Evolutionary conservation across 2,797 vertebrate species (phyloP), one percentile per base, ranked within the genome.

Genomic region (Microctenopoma steveboyesi): DNA sequence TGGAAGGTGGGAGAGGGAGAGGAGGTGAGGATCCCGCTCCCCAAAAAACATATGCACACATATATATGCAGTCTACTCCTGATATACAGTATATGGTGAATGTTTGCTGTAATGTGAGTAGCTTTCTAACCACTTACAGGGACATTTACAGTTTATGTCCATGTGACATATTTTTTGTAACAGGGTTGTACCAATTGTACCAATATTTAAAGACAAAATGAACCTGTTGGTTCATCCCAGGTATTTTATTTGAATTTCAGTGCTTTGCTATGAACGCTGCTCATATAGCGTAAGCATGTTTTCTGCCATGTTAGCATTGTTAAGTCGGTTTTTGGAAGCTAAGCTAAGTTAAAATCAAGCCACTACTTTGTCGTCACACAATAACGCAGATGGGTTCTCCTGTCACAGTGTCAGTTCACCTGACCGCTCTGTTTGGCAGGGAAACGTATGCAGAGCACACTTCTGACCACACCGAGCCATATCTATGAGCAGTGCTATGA

Each of bases 1-100:
- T 98, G 97, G 96, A 96, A 96, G 91, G 92, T 94, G 56, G 92
- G 88, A 69, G 89, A 91, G 16, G 88, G 85, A 40, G 92, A 90
- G 39, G 88, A 91, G 92, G 91, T 91, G 79, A 90, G 85, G 22
- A 85, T 30, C 37, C 5, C 30, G 35, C 39, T 37, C 58, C 25
- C 3, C 2, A 12, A 25, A 18, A 63, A 61, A 52, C 66, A 65
- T 12, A 59, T 57, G 61, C 63, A 77, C 58, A 85, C 61, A 79
- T 64, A 72, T 71, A 74, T 79, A 79, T 77, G 14, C 66, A 78
- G 73, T 83, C 64, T 73, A 54, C 33, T 83, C 67, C 83, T 87
- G 76, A 83, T 75, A 79, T 77, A 78, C 18, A 18, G 18, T 76
- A 81, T 87, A 75, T 73, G 69, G 40, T 70, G 37, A 49, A 53